Evolutionary conservation across 2,888 invertebrate genomes (phyloP).

Genomic region (Machimus rusticus): DNA sequence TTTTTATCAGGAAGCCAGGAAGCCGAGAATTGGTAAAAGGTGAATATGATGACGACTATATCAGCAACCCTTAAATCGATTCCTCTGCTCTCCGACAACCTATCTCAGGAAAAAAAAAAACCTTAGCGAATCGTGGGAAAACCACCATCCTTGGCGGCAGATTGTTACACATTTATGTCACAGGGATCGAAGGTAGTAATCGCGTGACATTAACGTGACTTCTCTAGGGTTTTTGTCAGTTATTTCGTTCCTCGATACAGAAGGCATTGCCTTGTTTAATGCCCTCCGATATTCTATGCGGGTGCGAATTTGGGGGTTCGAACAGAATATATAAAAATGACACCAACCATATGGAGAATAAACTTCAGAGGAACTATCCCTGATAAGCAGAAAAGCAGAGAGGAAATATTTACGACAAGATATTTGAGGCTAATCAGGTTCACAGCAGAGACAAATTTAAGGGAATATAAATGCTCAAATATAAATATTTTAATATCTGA

Average conservation of each 20-base stretch:
- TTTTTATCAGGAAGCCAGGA: slow-evolving; percentile 66
- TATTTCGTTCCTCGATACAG: not conserved
- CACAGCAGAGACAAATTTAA: not conserved
- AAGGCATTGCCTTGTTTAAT: not conserved
- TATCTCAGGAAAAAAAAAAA: not conserved
- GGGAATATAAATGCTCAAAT: not conserved
- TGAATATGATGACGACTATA: slow-evolving; percentile 48
- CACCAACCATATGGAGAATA: not conserved
- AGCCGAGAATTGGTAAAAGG: slow-evolving; percentile 62
- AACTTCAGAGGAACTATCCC: not conserved
- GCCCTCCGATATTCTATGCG: not conserved
- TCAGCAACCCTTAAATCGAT: not conserved
- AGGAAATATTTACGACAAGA: not conserved
- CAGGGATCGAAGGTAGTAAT: slow-evolving; percentile 16
- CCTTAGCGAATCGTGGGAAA: not conserved
- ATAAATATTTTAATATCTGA: too few species aligned
- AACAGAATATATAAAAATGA: not conserved
- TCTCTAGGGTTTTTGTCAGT: not conserved
- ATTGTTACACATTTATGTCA: slow-evolving; percentile 19
- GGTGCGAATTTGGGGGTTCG: not conserved
- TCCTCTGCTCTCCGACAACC: not conserved
- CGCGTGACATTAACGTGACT: slow-evolving; percentile 28
- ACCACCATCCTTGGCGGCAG: not conserved
- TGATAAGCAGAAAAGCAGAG: not conserved
- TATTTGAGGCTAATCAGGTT: not conserved